Conservation (phyloP, 2,113 vertebrate genomes). For the Carassius gibelio region DNA sequence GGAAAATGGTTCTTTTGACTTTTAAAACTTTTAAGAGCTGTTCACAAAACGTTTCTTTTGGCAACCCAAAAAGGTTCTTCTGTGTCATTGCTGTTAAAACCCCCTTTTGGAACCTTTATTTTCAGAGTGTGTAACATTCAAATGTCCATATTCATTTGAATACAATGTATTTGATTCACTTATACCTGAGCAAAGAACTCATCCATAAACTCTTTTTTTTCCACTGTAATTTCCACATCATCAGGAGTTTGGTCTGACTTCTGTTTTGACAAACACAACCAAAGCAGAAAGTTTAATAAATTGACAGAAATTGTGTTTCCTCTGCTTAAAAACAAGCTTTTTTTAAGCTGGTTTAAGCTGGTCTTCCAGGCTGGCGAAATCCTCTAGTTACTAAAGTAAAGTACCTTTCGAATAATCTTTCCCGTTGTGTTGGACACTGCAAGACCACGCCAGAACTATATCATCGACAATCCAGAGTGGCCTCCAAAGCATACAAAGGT, state of each 20-base stretch:
- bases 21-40: too few relatives aligned
- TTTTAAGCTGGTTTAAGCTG: background rate
- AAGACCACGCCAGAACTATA: too few relatives aligned
- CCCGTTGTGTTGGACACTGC: too few relatives aligned
- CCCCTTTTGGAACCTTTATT: too few relatives aligned
- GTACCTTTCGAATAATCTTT: too few relatives aligned
- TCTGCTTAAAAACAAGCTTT: background rate
- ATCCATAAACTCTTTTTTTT: slow-evolving; percentile 90
- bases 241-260: slow-evolving; percentile 80
- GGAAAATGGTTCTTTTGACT: too few relatives aligned
- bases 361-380: background rate
- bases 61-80: too few relatives aligned
- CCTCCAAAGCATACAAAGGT: too few relatives aligned
- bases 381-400: background rate
- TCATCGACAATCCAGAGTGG: too few relatives aligned
- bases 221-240: slow-evolving; percentile 84
- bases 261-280: slow-evolving; percentile 67
- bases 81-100: too few relatives aligned
- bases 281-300: background rate
- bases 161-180: background rate
- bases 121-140: background rate
- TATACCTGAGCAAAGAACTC: slow-evolving; percentile 91
- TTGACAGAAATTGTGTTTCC: background rate
- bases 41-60: too few relatives aligned
- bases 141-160: background rate